A percentile compares a stretch with the other conserved stretches of the same genome.
Conservation (phyloP, 2,113 vertebrate genomes). For the Cathartes aura region DNA sequence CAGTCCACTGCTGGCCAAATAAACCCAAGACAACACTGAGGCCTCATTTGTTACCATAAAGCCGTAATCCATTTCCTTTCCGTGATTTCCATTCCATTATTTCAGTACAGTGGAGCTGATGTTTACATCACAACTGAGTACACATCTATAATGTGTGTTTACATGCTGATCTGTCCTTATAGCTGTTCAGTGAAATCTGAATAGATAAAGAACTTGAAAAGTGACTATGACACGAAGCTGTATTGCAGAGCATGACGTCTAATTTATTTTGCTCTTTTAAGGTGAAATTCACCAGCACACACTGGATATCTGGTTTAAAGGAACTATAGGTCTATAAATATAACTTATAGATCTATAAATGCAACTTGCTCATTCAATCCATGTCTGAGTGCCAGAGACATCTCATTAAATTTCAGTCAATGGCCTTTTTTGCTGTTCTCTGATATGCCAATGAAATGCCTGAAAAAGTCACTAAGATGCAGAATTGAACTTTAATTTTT, state of each 20-base stretch:
- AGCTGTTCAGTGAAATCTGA: background rate
- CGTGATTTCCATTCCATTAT: background rate
- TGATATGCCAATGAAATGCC: background rate
- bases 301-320: background rate
- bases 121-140: background rate
- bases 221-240: background rate
- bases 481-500: background rate
- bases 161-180: background rate
- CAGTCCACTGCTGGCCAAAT: background rate
- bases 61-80: background rate
- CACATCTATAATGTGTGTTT: background rate
- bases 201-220: background rate
- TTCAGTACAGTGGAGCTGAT: background rate
- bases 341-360: background rate
- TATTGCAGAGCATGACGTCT: fast-evolving
- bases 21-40: background rate
- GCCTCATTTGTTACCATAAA: background rate
- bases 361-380: background rate
- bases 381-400: background rate
- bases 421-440: background rate
- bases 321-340: background rate
- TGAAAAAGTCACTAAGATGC: background rate
- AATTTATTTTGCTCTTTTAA: background rate
- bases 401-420: background rate
- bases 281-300: background rate